phyloP scores from a whole-genome alignment of 2,888 invertebrate species.

The Parthenolecanium corni region DNA sequence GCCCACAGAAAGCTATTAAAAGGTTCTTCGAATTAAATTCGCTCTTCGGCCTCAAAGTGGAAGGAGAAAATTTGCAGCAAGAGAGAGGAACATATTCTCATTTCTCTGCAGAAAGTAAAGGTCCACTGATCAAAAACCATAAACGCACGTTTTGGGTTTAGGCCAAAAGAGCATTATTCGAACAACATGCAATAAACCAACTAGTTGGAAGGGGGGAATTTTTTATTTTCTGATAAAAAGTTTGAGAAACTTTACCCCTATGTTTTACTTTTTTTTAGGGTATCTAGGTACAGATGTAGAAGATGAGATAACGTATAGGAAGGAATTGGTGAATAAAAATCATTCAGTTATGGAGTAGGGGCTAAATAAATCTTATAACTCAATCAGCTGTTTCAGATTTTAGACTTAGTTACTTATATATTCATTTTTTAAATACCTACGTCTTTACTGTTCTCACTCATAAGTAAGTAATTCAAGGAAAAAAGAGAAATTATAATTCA shows the following conservation, averaged over 20 bases:
- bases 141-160: slow-evolving; percentile 19
- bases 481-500: no score
- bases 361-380: no score
- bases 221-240: slow-evolving; percentile 18
- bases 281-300: no score
- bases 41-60: slow-evolving; percentile 6
- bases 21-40: slow-evolving; percentile 20
- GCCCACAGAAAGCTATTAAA: slow-evolving; percentile 22
- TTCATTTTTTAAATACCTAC: no score
- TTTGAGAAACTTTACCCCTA: slow-evolving; percentile 6
- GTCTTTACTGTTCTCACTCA: no score
- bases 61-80: neutral
- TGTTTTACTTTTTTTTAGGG: neutral
- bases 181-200: slow-evolving; percentile 18
- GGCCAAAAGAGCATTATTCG: slow-evolving; percentile 18
- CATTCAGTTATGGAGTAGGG: no score
- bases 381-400: no score
- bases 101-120: slow-evolving; percentile 6
- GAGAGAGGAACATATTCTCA: neutral
- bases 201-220: slow-evolving; percentile 9
- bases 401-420: no score
- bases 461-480: no score
- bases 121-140: slow-evolving; percentile 8
- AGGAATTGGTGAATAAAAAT: no score
- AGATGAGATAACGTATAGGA: no score